These are phyloP conservation scores for Ardeotis arabs DNA, from an alignment of 2,113 vertebrate species.

Conservation along the genomic window DNA sequence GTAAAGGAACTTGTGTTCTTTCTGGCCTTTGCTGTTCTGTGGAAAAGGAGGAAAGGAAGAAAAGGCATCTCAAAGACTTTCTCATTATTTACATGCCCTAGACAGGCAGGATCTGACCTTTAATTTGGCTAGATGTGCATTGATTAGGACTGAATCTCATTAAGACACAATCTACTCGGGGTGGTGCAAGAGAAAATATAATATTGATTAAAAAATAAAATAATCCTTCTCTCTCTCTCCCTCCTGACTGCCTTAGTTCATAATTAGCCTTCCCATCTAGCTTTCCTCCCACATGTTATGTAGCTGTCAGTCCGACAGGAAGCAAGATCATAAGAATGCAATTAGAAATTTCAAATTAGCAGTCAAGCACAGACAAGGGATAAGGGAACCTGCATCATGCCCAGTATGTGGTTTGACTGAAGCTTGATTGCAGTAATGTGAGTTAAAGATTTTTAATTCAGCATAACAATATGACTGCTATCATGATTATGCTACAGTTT, in stretches of 20 bases:
- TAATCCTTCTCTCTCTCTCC: neutral
- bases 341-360: constrained; percentile 50
- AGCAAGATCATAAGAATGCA: neutral
- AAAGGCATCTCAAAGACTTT: constrained; percentile 1
- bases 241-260: constrained; percentile 13
- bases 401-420: neutral
- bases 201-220: constrained; percentile 58
- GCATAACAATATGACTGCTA: neutral
- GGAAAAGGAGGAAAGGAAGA: neutral
- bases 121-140: constrained; percentile 48
- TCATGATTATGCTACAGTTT: neutral
- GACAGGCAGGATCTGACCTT: constrained; percentile 12
- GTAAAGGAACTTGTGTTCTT: neutral
- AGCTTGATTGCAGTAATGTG: neutral
- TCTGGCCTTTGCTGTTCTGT: neutral
- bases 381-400: neutral
- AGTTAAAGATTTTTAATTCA: neutral
- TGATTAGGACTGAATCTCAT: constrained; percentile 21
- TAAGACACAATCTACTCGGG: constrained; percentile 22
- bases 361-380: neutral
- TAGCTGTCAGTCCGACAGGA: constrained; percentile 9
- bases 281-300: constrained; percentile 14
- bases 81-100: neutral
- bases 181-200: constrained; percentile 29
- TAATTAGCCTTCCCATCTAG: constrained; percentile 37